Evolutionary conservation across 2,888 invertebrate genomes (phyloP), one percentile per base, ranked within the genome.

Genomic region (Agriotes lineatus): DNA sequence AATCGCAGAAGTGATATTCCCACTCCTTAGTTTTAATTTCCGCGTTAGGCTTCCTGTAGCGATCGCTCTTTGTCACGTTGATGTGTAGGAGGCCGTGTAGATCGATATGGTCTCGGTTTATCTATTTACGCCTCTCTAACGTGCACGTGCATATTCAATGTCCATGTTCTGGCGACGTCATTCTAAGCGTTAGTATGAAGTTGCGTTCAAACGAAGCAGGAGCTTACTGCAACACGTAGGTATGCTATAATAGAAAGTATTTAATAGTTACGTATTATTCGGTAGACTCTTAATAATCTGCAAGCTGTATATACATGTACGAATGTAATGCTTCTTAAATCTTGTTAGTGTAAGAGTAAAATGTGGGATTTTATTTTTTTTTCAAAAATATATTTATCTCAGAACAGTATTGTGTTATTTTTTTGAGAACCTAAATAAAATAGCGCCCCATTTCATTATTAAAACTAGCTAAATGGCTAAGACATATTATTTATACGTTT

Each of bases 261-360:
- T 9, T 10, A 22, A 48, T 48, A 22, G 48, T n/a, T 25, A 48
- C 48, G 12, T 48, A 48, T 48, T 48, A 48, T 19, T 48, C 20
- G n/a, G n/a, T 20, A 20, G 14, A 16, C 16, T 16, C 7, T 18
- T 42, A 2, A 42, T 22, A 22, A 48, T 48, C 6, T 48, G n/a
- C 48, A 48, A 22, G 44, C 22, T 48, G 48, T 48, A 48, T 48
- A 48, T 48, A 48, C 25, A 20, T 20, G 6, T 48, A 48, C 6
- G 3, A 48, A 48, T 48, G 22, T 12, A 22, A 10, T 9, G 18
- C 48, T 18, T 20, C 20, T 44, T n/a, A 12, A 22, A n/a, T 19
- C 19, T 12, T n/a, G 6, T 22, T 48, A 48, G 48, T 25, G n/a
- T 48, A 25, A 48, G 6, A 22, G 48, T 22, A 48, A 48, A 22